phyloP scores from a whole-genome alignment of 2,888 invertebrate genomes.

The Epicampocera succincta region DNA sequence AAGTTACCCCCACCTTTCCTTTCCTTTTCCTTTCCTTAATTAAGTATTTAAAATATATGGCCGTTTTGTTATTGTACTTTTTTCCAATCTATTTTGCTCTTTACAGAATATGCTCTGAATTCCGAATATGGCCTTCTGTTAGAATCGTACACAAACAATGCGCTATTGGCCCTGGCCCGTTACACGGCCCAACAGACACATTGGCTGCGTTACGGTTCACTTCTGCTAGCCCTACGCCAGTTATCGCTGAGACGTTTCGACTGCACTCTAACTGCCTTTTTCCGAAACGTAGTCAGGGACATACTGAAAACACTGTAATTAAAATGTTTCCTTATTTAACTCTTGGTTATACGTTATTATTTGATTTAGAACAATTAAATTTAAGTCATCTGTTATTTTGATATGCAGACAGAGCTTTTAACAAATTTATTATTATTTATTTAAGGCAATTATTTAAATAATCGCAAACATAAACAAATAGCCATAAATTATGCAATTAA shows the following conservation, averaged over 20 bases:
- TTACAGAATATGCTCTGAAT: conserved; percentile 77
- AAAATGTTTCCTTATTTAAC: neutral
- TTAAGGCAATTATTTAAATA: too few species aligned
- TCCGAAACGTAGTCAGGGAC: conserved; percentile 77
- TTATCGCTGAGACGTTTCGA: conserved; percentile 79
- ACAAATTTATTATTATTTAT: too few species aligned
- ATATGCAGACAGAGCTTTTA: too few species aligned
- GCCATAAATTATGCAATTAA: too few species aligned
- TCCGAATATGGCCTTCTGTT: conserved; percentile 76
- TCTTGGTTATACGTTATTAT: neutral
- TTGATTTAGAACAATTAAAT: neutral
- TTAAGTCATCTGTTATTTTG: too few species aligned
- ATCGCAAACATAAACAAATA: too few species aligned
- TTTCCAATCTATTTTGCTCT: neutral
- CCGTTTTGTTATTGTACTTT: too few species aligned
- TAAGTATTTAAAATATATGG: too few species aligned
- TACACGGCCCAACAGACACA: conserved; percentile 80
- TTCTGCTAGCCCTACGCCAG: conserved; percentile 79
- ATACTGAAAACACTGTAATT: conserved; percentile 72
- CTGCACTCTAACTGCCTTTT: conserved; percentile 76
- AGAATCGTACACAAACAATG: conserved; percentile 78
- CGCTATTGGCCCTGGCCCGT: conserved; percentile 78
- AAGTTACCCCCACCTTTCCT: too few species aligned
- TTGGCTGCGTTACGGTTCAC: conserved; percentile 79
- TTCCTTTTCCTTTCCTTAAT: too few species aligned